phyloP scores from a whole-genome alignment of 2,113 vertebrate species.

The Carassius auratus region DNA sequence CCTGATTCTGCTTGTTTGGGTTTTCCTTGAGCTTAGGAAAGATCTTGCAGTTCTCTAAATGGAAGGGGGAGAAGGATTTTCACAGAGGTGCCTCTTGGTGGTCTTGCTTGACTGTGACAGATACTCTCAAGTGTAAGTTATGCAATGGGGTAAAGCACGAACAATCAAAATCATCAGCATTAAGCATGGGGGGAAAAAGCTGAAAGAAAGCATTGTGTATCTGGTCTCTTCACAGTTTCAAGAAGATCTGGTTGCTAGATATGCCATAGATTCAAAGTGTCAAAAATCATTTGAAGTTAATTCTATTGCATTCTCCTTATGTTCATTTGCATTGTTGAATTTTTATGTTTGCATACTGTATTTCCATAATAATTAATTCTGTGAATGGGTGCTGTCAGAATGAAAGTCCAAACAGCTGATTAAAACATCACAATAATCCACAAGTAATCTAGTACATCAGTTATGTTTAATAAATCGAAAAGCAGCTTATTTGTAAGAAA shows the following conservation, averaged over 20 bases:
- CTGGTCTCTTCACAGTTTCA: not conserved
- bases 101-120: not conserved
- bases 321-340: too few species aligned
- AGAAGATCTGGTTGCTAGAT: not conserved
- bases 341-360: too few species aligned
- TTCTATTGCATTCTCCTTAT: too few species aligned
- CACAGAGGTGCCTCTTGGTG: not conserved
- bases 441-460: too few species aligned
- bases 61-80: not conserved
- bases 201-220: not conserved
- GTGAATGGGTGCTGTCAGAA: not conserved
- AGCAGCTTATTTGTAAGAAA: too few species aligned
- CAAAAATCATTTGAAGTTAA: not conserved
- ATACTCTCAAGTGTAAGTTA: not conserved
- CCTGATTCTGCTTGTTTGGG: slow-evolving; percentile 1
- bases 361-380: too few species aligned
- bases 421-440: too few species aligned
- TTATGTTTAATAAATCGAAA: too few species aligned
- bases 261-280: not conserved
- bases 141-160: not conserved
- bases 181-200: not conserved
- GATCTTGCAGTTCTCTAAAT: not conserved
- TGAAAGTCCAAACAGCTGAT: too few species aligned
- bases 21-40: slow-evolving; percentile 5
- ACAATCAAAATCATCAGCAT: not conserved